phyloP scores from a whole-genome alignment of 2,113 vertebrate genomes.

The Salvator merianae region DNA sequence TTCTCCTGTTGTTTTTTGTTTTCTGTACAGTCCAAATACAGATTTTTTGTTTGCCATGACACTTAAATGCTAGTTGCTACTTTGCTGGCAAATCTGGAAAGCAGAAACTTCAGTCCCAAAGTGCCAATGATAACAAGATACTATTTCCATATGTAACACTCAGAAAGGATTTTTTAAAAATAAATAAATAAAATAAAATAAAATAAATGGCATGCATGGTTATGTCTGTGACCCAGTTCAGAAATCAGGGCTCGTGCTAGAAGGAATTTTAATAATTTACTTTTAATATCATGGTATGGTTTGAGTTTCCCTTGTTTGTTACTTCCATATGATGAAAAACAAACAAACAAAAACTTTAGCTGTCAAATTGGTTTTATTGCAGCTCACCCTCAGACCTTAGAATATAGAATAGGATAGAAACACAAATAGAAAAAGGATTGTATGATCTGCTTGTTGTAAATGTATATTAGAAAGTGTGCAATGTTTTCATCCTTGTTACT shows the following conservation, averaged over 20 bases:
- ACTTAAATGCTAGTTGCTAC: not conserved
- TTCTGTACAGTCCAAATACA: not conserved
- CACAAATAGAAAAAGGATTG: not conserved
- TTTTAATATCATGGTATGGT: too few relatives aligned
- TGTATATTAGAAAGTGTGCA: not conserved
- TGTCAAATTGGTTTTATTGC: too few relatives aligned
- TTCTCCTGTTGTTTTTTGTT: constrained; percentile 10
- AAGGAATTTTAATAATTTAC: too few relatives aligned
- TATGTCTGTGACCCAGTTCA: not conserved
- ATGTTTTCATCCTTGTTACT: not conserved
- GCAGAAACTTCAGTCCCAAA: not conserved
- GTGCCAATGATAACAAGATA: not conserved
- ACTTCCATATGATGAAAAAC: too few relatives aligned
- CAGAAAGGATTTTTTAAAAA: not conserved
- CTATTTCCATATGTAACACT: too few relatives aligned
- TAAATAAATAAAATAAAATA: not conserved
- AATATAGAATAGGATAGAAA: too few relatives aligned
- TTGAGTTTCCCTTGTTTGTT: too few relatives aligned
- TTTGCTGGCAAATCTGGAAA: not conserved
- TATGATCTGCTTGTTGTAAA: not conserved
- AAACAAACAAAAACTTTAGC: too few relatives aligned
- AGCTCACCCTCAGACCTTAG: too few relatives aligned
- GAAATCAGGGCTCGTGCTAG: too few relatives aligned
- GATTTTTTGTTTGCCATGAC: constrained; percentile 19
- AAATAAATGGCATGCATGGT: not conserved